Evolutionary conservation across 2,888 invertebrate genomes (phyloP).

Genomic region (Drosophila hawaiiensis): DNA sequence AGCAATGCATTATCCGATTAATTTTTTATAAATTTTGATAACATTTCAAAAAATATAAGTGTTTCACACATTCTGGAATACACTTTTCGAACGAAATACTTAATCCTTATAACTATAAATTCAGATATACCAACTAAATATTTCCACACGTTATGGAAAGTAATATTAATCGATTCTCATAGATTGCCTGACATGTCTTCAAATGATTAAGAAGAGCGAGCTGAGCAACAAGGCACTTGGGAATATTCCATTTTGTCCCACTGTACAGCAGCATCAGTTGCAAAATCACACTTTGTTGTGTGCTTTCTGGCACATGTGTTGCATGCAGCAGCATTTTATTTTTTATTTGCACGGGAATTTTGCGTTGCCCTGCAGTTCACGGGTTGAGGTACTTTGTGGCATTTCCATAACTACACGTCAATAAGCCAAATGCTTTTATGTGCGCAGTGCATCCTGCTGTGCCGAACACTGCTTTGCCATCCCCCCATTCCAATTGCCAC

Average conservation of each 20-base stretch:
- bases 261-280: slow-evolving; percentile 32
- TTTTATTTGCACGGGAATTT: slow-evolving; percentile 26
- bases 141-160: not conserved
- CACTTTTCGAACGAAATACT: not conserved
- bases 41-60: not conserved
- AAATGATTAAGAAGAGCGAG: not conserved
- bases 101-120: not conserved
- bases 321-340: slow-evolving; percentile 22
- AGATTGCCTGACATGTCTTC: not conserved
- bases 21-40: not conserved
- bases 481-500: not conserved
- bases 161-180: not conserved
- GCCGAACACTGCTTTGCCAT: too few species aligned
- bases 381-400: slow-evolving; percentile 44
- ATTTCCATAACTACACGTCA: slow-evolving; percentile 37
- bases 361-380: slow-evolving; percentile 36
- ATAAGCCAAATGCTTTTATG: slow-evolving; percentile 15
- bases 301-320: slow-evolving; percentile 21
- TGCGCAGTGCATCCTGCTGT: slow-evolving; percentile 13
- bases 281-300: slow-evolving; percentile 15
- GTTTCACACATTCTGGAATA: not conserved
- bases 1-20: not conserved
- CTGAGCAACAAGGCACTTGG: not conserved
- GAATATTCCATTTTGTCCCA: slow-evolving; percentile 24
- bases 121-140: not conserved